Evolutionary conservation across 2,113 vertebrate genomes (phyloP).

Genomic region (Etheostoma spectabile): DNA sequence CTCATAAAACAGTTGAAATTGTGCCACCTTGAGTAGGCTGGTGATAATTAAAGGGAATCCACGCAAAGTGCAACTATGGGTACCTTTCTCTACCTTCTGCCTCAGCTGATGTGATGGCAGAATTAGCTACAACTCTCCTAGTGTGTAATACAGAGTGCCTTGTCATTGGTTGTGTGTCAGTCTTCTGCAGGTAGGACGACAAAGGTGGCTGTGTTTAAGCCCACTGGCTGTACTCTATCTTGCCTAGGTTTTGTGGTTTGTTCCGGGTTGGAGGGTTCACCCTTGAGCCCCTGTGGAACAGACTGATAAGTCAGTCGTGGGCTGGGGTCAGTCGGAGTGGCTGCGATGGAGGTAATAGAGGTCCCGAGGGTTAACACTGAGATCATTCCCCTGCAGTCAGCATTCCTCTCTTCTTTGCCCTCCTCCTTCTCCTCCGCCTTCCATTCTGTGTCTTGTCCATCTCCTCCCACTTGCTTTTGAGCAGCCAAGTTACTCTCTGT

Average conservation of each 20-base stretch:
- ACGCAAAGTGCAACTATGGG: background rate
- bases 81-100: background rate
- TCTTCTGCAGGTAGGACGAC: background rate
- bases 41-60: background rate
- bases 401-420: slow-evolving; percentile 23
- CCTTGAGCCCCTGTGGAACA: slow-evolving; percentile 35
- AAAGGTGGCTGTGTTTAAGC: background rate
- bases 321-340: slow-evolving; percentile 35
- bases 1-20: background rate
- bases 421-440: slow-evolving; percentile 1
- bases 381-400: slow-evolving; percentile 52
- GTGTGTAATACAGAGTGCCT: background rate
- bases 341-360: slow-evolving; percentile 55
- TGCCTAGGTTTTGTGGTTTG: slow-evolving; percentile 10
- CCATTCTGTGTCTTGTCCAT: slow-evolving; percentile 1
- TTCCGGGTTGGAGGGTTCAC: background rate
- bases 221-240: background rate
- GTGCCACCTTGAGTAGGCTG: background rate
- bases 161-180: slow-evolving; percentile 5
- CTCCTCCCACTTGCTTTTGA: slow-evolving; percentile 39
- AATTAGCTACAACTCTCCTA: background rate
- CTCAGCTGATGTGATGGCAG: background rate
- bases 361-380: slow-evolving; percentile 57
- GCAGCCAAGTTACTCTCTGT: slow-evolving; percentile 10
- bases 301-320: slow-evolving; percentile 35